Evolutionary conservation across 2,113 vertebrate species (phyloP).

Genomic region (Gadus macrocephalus): DNA sequence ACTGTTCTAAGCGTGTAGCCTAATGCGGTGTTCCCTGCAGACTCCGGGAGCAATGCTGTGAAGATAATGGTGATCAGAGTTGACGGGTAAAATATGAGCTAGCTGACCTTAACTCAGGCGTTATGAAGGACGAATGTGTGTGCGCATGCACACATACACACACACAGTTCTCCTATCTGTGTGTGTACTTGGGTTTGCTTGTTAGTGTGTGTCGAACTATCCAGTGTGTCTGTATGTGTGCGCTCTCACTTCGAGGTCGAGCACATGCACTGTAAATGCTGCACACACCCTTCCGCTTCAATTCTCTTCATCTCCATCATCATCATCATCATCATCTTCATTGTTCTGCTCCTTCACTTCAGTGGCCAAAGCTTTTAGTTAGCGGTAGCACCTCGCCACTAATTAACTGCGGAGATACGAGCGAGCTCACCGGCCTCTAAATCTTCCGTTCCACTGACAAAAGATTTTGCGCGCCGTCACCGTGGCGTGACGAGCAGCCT

Average conservation of each 20-base stretch:
- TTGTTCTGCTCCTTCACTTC: slow-evolving; percentile 46
- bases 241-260: slow-evolving; percentile 15
- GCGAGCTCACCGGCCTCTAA: slow-evolving; percentile 56
- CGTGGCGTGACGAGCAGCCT: slow-evolving; percentile 53
- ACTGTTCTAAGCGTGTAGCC: slow-evolving; percentile 26
- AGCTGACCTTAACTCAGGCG: slow-evolving; percentile 44
- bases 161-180: neutral
- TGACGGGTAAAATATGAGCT: slow-evolving; percentile 64
- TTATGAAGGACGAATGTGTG: slow-evolving; percentile 41
- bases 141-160: no score
- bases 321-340: slow-evolving; percentile 25
- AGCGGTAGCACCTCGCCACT: slow-evolving; percentile 42
- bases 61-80: slow-evolving; percentile 38
- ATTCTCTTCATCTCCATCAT: slow-evolving; percentile 29
- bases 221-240: neutral
- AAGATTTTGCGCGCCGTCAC: slow-evolving; percentile 55
- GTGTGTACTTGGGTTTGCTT: slow-evolving; percentile 1
- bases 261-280: neutral
- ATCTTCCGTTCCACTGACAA: slow-evolving; percentile 57
- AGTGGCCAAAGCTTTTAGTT: slow-evolving; percentile 49
- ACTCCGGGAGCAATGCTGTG: slow-evolving; percentile 33
- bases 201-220: neutral
- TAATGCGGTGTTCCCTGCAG: slow-evolving; percentile 22
- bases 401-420: slow-evolving; percentile 68
- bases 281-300: slow-evolving; percentile 27